These are phyloP conservation scores for Sebastes fasciatus DNA, from an alignment of 2,113 vertebrate species.

Conservation along the genomic window DNA sequence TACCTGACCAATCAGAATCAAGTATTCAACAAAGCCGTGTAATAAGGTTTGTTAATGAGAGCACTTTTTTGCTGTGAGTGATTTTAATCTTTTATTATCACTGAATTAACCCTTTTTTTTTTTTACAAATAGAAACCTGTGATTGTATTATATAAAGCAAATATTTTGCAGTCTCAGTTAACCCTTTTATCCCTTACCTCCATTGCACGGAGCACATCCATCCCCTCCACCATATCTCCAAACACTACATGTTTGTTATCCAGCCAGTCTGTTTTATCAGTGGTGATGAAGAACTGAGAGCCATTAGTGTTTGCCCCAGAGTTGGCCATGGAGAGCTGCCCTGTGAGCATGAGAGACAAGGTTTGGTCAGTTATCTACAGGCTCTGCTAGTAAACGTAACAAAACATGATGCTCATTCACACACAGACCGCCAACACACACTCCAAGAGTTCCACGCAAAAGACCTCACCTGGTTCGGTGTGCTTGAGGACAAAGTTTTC, in stretches of 20 bases:
- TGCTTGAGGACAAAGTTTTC: conserved; percentile 99
- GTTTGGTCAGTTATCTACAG: not conserved
- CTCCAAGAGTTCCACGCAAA: not conserved
- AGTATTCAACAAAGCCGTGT: too few species aligned
- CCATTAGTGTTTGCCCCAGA: conserved; percentile 92
- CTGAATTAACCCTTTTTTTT: not conserved
- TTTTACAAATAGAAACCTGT: not conserved
- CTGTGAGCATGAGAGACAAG: conserved; percentile 73
- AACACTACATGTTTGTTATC: conserved; percentile 97
- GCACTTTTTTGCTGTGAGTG: not conserved
- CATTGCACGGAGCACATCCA: conserved; percentile 91
- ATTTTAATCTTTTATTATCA: not conserved
- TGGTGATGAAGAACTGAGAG: conserved; percentile 97
- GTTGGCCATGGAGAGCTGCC: conserved; percentile 94
- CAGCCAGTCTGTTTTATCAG: conserved; percentile 95
- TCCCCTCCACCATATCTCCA: conserved; percentile 94
- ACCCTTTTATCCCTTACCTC: conserved; percentile 82
- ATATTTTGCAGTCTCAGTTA: conserved; percentile 70
- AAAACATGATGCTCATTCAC: not conserved
- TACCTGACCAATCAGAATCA: too few species aligned
- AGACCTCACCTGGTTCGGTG: conserved; percentile 89
- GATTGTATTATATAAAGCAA: not conserved
- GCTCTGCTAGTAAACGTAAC: not conserved
- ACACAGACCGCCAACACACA: not conserved
- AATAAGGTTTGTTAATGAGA: not conserved